phyloP scores from a whole-genome alignment of 2,113 vertebrate species.

The Campylomormyrus tamandua region DNA sequence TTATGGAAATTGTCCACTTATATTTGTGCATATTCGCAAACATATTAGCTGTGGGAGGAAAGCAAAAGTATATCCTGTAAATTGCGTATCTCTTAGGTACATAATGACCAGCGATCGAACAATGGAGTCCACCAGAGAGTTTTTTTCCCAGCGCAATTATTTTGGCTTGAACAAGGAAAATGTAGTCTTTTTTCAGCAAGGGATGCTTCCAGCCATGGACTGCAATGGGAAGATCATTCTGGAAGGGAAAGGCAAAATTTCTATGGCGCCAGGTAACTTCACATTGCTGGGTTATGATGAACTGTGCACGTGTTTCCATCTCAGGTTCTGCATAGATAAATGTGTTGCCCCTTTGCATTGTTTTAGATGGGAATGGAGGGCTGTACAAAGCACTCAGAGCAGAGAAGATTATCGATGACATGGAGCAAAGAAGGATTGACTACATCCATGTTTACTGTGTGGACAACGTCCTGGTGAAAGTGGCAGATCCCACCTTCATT shows the following conservation, averaged over 20 bases:
- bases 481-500: conserved; percentile 87
- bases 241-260: conserved; percentile 79
- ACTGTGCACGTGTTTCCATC: not conserved
- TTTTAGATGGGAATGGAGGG: conserved; percentile 87
- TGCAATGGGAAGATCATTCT: conserved; percentile 84
- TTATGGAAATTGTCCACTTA: not conserved
- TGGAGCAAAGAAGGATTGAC: conserved; percentile 73
- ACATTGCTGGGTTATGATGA: not conserved
- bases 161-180: conserved; percentile 80
- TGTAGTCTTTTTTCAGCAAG: conserved; percentile 88
- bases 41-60: not conserved
- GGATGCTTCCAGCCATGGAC: conserved; percentile 91
- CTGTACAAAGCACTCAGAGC: conserved; percentile 83
- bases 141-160: conserved; percentile 72
- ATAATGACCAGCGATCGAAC: conserved; percentile 97
- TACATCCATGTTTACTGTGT: conserved; percentile 86
- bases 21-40: not conserved
- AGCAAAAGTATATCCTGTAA: not conserved
- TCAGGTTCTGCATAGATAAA: not conserved
- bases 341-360: conserved; percentile 21
- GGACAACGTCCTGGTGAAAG: conserved; percentile 93
- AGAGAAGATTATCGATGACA: conserved; percentile 73
- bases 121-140: conserved; percentile 79
- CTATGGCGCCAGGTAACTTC: conserved; percentile 87
- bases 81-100: conserved; percentile 66